Percentiles rank a stretch among this genome's conserved stretches.
phyloP scores from a whole-genome alignment of 2,113 vertebrate species.

The Burhinus oedicnemus region DNA sequence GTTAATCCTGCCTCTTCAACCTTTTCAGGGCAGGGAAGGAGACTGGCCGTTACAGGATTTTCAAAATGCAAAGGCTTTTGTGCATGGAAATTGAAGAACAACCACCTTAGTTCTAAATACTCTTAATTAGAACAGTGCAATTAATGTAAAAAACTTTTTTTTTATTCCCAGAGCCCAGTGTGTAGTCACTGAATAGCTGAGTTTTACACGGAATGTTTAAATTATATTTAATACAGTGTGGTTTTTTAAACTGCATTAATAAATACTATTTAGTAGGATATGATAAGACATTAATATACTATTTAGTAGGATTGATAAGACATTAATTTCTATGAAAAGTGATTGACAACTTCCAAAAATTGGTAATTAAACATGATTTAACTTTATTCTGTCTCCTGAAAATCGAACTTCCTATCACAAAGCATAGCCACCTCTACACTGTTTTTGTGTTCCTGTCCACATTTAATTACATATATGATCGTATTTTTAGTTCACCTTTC shows the following conservation, averaged over 20 bases:
- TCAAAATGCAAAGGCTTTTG: background rate
- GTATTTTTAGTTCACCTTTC: constrained; percentile 35
- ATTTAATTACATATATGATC: constrained; percentile 25
- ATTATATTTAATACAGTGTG: background rate
- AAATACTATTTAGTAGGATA: background rate
- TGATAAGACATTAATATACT: background rate
- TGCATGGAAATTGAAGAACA: background rate
- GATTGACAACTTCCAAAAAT: background rate
- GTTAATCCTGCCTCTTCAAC: background rate
- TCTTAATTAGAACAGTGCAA: background rate
- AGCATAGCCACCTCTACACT: background rate
- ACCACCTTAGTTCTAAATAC: background rate
- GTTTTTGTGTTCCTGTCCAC: background rate
- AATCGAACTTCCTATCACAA: background rate
- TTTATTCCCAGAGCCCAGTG: background rate
- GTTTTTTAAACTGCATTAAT: background rate
- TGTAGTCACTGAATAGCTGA: background rate
- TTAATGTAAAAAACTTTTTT: background rate
- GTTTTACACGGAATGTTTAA: background rate
- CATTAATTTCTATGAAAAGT: background rate
- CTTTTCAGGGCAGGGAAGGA: background rate
- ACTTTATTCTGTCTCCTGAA: background rate
- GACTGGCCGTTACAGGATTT: background rate
- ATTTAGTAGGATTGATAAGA: background rate
- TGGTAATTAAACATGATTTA: background rate